A percentile compares a stretch with the other conserved stretches of the same genome.
phyloP scores from a whole-genome alignment of 2,888 invertebrate genomes.

The Pomacea canaliculata region DNA sequence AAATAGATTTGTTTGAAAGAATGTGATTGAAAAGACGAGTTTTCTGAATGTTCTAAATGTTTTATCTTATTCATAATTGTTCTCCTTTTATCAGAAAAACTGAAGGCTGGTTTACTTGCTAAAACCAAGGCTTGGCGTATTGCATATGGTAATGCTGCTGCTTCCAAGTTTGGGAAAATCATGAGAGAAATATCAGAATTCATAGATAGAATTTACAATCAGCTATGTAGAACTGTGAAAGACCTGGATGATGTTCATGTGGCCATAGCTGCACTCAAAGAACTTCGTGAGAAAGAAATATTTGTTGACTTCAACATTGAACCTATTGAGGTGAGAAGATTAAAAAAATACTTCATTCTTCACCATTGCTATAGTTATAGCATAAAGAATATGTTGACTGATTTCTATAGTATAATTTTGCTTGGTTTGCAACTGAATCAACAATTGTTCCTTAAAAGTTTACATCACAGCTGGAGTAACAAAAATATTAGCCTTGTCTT shows the following conservation, averaged over 20 bases:
- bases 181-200: constrained; percentile 79
- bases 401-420: too few relatives aligned
- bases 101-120: constrained; percentile 87
- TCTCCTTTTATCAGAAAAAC: constrained; percentile 68
- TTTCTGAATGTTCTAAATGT: too few relatives aligned
- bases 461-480: too few relatives aligned
- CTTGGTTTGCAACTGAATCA: too few relatives aligned
- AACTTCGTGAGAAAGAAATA: constrained; percentile 95
- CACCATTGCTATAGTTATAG: too few relatives aligned
- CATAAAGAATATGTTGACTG: too few relatives aligned
- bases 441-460: too few relatives aligned
- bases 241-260: constrained; percentile 94
- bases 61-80: not conserved
- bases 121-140: constrained; percentile 69
- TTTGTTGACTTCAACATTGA: constrained; percentile 94
- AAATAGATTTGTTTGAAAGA: too few relatives aligned
- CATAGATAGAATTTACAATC: constrained; percentile 83
- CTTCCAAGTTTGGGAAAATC: constrained; percentile 66
- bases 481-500: too few relatives aligned
- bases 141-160: constrained; percentile 68
- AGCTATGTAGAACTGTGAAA: constrained; percentile 87
- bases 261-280: constrained; percentile 92
- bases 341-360: not conserved
- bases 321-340: constrained; percentile 82
- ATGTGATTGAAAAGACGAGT: too few relatives aligned